A percentile compares a stretch with the other conserved stretches of the same genome.
These are phyloP conservation scores for Oxygymnocypris stewartii DNA, from an alignment of 2,113 vertebrate genomes.

Conservation along the genomic window DNA sequence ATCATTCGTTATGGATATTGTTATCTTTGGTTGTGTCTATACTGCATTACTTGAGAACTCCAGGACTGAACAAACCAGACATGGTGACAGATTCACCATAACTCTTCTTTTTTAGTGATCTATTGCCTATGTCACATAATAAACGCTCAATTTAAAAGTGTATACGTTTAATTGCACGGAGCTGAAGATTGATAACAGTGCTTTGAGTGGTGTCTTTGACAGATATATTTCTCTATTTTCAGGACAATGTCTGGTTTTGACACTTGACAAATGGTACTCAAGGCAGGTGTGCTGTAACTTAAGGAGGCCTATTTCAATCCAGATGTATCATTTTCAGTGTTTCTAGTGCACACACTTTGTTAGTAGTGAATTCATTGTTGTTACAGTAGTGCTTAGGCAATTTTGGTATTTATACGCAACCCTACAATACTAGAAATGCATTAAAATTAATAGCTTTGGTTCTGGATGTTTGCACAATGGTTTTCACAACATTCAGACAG, in stretches of 20 bases:
- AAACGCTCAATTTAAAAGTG: slow-evolving; percentile 18
- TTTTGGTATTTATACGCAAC: neutral
- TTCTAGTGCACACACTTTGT: neutral
- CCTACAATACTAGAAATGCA: neutral
- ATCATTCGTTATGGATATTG: neutral
- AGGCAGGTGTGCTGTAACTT: slow-evolving; percentile 41
- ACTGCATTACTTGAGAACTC: slow-evolving; percentile 1
- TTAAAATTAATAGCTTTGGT: neutral
- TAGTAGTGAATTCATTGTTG: neutral
- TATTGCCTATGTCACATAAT: neutral
- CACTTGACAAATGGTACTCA: slow-evolving; percentile 35
- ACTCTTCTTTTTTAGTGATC: slow-evolving; percentile 11
- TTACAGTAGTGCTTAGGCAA: neutral
- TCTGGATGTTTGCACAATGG: neutral
- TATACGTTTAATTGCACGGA: slow-evolving; percentile 25
- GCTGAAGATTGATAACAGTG: slow-evolving; percentile 16
- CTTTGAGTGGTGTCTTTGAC: slow-evolving; percentile 1
- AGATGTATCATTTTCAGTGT: slow-evolving; percentile 52
- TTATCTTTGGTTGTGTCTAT: slow-evolving; percentile 7
- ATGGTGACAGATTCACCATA: slow-evolving; percentile 10
- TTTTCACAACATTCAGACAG: slow-evolving; percentile 25
- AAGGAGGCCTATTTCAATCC: slow-evolving; percentile 39
- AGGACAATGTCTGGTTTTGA: slow-evolving; percentile 45
- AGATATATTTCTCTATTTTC: slow-evolving; percentile 25
- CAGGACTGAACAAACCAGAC: neutral